Conservation (phyloP, 2,888 invertebrate genomes). For the Pollenia labialis region DNA sequence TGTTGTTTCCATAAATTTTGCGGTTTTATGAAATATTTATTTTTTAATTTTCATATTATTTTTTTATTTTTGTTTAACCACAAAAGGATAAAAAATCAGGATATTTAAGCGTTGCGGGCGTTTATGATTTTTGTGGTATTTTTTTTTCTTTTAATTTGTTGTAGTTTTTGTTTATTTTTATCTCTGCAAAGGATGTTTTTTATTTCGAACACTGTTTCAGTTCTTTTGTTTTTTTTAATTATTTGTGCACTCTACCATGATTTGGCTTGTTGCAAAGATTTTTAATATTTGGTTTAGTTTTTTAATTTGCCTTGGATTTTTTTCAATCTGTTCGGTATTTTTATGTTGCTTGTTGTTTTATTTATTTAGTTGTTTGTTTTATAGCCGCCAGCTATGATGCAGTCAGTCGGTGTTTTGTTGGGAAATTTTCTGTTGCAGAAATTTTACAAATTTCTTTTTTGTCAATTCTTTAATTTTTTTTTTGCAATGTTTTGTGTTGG, state of each 20-base stretch:
- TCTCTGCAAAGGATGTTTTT: constrained; percentile 25
- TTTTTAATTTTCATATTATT: constrained; percentile 27
- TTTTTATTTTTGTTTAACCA: constrained; percentile 40
- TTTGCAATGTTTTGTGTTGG: not conserved
- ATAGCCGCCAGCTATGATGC: constrained; percentile 31
- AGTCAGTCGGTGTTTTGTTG: constrained; percentile 15
- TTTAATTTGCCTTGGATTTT: constrained; percentile 61
- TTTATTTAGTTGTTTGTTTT: constrained; percentile 26
- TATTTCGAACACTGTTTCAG: constrained; percentile 1
- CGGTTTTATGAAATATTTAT: constrained; percentile 22
- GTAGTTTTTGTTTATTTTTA: constrained; percentile 4
- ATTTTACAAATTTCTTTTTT: constrained; percentile 34
- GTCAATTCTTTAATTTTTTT: not conserved
- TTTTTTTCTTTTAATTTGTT: constrained; percentile 30
- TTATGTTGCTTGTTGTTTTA: constrained; percentile 14
- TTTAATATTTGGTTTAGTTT: constrained; percentile 61
- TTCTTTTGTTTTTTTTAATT: not conserved
- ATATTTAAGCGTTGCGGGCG: constrained; percentile 63
- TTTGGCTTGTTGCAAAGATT: constrained; percentile 37
- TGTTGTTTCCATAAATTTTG: constrained; percentile 47
- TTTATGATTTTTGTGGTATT: constrained; percentile 18
- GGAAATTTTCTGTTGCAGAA: constrained; percentile 21
- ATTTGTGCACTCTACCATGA: constrained; percentile 8
- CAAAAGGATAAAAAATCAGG: constrained; percentile 48
- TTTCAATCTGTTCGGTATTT: constrained; percentile 59